Base-by-base conservation (phyloP, 2,797 vertebrate genomes). In the Hybognathus amarus region DNA sequence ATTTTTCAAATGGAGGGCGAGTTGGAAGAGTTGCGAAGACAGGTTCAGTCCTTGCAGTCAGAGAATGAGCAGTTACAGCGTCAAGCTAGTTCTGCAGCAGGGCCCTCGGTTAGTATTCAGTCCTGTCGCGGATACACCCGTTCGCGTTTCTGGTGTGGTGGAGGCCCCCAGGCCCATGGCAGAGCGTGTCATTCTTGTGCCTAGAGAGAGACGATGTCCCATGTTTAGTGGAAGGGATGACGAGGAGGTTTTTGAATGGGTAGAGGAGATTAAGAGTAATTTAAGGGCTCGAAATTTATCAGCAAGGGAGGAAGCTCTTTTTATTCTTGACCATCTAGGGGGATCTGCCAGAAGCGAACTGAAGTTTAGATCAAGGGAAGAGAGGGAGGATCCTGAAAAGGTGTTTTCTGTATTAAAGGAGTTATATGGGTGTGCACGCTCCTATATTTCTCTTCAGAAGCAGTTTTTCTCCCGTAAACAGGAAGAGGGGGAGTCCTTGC, bases 401-500 rank as follows among this genome's bases (percentile, higher is more conserved):
- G 24, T 86, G 7, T 9, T 83, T 6, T 6, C 42, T 10, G 74
- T 79, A 2, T 67, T 83, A 10, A n/a, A 83, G 20, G 80, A 83
- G n/a, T 20, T 83, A 24, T 83, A 79, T 79, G 47, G 56, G 3
- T 79, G 56, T 45, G 40, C 42, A 2, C 56, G 52, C n/a, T 68
- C 85, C 3, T 86, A 78, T 68, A 45, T 68, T 38, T 24, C 61
- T 5, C 30, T 86, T 1, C 80, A 86, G 74, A 10, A 86, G 30
- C 15, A 15, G 2, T 86, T 86, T 27, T 86, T 83, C 30, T 63
- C 74, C 56, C 45, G 67, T 17, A 82, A 66, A 30, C 85, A 83
- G 47, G 8, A 13, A 9, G 85, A 86, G 45, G 79, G 73, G 0
- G 66, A 82, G 13, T 82, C 73, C 13, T 30, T 82, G 30, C 73